Evolutionary conservation across 1,140 invertebrate species (phyloP).

Genomic region (Muscidifurax raptorellus): DNA sequence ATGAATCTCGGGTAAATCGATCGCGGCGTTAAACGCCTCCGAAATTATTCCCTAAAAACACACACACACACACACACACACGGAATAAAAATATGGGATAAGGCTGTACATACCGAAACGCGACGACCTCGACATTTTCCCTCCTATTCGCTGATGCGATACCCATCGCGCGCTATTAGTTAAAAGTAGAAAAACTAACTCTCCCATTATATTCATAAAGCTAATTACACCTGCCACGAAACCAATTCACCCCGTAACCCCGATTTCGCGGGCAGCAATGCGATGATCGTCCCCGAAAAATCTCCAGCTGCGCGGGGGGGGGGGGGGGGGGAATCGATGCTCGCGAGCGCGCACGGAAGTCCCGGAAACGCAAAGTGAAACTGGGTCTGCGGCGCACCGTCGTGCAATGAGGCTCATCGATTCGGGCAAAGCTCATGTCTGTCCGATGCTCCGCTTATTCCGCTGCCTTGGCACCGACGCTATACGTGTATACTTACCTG

Average conservation of each 20-base stretch:
- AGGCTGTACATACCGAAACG: neutral
- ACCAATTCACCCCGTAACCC: constrained; percentile 25
- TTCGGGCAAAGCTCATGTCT: neutral
- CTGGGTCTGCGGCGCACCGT: constrained; percentile 3
- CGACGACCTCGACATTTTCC: neutral
- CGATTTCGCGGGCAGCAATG: neutral
- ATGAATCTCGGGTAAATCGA: neutral
- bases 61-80: neutral
- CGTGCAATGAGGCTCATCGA: constrained; percentile 2
- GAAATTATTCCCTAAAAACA: neutral
- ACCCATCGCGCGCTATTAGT: neutral
- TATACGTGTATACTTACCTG: too few relatives aligned
- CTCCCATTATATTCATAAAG: constrained; percentile 5
- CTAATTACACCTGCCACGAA: neutral
- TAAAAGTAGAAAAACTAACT: neutral
- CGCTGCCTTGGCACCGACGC: neutral
- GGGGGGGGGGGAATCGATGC: neutral
- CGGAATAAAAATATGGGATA: neutral
- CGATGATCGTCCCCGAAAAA: neutral
- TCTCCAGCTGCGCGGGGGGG: neutral
- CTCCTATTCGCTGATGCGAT: neutral
- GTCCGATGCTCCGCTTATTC: neutral
- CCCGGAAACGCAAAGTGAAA: constrained; percentile 28
- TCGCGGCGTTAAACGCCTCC: neutral
- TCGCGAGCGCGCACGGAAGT: neutral